phyloP scores from a whole-genome alignment of 2,797 vertebrate genomes.

The Sebastes iracundus region DNA sequence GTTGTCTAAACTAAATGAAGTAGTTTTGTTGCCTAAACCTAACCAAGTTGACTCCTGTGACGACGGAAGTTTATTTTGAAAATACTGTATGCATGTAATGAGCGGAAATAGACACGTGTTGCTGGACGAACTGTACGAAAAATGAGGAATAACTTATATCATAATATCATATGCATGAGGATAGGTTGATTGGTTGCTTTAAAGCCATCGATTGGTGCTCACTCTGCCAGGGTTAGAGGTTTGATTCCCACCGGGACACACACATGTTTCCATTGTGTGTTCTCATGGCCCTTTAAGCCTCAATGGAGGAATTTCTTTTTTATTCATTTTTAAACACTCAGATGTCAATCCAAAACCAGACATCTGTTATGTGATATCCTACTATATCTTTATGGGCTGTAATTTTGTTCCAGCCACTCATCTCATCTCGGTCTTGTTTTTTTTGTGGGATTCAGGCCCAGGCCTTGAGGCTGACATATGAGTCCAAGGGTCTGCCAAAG shows the following conservation, averaged over 20 bases:
- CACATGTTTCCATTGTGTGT: slow-evolving; percentile 35
- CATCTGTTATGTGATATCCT: slow-evolving; percentile 38
- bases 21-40: no score
- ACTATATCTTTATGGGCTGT: slow-evolving; percentile 30
- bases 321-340: slow-evolving; percentile 28
- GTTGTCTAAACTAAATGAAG: no score
- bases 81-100: no score
- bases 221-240: slow-evolving; percentile 13
- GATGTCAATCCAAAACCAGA: slow-evolving; percentile 58
- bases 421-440: slow-evolving; percentile 5
- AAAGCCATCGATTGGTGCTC: neutral
- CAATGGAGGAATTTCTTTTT: slow-evolving; percentile 3
- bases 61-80: no score
- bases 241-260: slow-evolving; percentile 11
- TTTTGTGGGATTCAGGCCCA: slow-evolving; percentile 13
- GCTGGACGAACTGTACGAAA: no score
- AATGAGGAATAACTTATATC: no score
- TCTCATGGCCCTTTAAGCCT: slow-evolving; percentile 23
- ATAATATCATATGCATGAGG: no score
- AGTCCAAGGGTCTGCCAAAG: slow-evolving; percentile 28
- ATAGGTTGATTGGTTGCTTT: neutral
- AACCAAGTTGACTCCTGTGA: no score
- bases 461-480: slow-evolving; percentile 18
- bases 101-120: no score
- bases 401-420: slow-evolving; percentile 38